phyloP scores from a whole-genome alignment of 92 coral and sea anemone genomes.

The Porites cylindrica region DNA sequence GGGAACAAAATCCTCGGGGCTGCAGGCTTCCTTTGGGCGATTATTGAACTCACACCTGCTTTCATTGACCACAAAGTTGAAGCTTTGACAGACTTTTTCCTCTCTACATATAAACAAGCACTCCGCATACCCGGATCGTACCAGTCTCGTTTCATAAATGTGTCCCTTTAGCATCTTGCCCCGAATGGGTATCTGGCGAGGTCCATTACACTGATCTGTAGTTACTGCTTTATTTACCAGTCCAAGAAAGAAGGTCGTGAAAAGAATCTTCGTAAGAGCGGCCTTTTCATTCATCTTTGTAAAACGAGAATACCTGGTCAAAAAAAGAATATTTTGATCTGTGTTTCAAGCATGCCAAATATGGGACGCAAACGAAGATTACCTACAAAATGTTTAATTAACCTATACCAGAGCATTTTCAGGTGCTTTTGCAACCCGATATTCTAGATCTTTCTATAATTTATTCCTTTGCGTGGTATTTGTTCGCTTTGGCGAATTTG shows the following conservation, averaged over 20 bases:
- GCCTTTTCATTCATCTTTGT: neutral
- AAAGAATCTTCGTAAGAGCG: neutral
- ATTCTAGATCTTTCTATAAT: no score
- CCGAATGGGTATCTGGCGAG: neutral
- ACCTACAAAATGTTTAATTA: no score
- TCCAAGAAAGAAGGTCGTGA: neutral
- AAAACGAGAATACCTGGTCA: neutral
- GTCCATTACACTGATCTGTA: conserved; percentile 18
- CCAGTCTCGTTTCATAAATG: neutral
- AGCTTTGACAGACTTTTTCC: conserved; percentile 30
- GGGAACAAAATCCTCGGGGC: neutral
- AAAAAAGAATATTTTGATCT: no score
- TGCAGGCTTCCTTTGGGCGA: conserved; percentile 46
- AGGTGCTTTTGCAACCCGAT: no score
- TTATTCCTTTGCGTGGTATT: no score
- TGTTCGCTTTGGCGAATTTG: no score
- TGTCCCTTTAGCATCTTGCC: conserved; percentile 25
- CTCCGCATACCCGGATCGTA: conserved; percentile 10
- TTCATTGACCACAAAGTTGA: conserved; percentile 10
- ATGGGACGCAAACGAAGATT: no score
- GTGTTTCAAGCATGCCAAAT: no score
- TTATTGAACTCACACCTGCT: conserved; percentile 22
- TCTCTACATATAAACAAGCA: conserved; percentile 12
- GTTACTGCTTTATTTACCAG: neutral
- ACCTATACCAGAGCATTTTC: no score